These are phyloP conservation scores for Ptychodera flava DNA, from an alignment of 35 echinoderm and acorn worm species.

Conservation along the genomic window DNA sequence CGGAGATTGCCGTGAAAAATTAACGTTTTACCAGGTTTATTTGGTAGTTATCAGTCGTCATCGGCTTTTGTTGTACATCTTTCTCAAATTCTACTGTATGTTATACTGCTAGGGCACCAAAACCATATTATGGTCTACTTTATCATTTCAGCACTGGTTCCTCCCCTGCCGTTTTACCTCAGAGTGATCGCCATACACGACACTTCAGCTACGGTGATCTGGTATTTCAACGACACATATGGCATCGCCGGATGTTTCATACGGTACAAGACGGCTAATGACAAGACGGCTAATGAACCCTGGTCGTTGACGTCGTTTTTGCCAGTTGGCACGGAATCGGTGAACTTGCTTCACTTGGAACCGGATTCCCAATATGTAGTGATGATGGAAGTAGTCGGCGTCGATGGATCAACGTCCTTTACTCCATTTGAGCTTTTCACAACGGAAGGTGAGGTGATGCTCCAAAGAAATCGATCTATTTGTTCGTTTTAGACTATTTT, in stretches of 20 bases:
- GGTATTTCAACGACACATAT: background rate
- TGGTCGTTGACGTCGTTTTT: background rate
- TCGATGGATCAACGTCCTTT: background rate
- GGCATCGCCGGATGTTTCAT: background rate
- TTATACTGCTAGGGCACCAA: too few relatives aligned
- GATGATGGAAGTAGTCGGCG: background rate
- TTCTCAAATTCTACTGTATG: too few relatives aligned
- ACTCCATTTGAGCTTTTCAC: background rate
- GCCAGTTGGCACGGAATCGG: background rate
- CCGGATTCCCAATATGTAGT: background rate
- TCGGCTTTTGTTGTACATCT: too few relatives aligned
- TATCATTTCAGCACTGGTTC: too few relatives aligned
- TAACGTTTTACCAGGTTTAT: too few relatives aligned
- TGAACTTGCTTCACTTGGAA: background rate
- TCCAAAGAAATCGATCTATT: too few relatives aligned
- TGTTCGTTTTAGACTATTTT: too few relatives aligned
- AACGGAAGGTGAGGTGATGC: background rate
- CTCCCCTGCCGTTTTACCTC: background rate
- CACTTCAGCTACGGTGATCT: background rate
- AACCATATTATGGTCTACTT: too few relatives aligned
- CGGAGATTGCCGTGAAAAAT: too few relatives aligned
- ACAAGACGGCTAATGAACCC: background rate
- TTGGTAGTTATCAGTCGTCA: too few relatives aligned
- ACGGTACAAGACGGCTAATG: background rate
- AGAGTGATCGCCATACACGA: background rate